A percentile compares a stretch with the other conserved stretches of the same genome.
Evolutionary conservation across 2,888 invertebrate genomes (phyloP).

Genomic region (Catocala nupta): DNA sequence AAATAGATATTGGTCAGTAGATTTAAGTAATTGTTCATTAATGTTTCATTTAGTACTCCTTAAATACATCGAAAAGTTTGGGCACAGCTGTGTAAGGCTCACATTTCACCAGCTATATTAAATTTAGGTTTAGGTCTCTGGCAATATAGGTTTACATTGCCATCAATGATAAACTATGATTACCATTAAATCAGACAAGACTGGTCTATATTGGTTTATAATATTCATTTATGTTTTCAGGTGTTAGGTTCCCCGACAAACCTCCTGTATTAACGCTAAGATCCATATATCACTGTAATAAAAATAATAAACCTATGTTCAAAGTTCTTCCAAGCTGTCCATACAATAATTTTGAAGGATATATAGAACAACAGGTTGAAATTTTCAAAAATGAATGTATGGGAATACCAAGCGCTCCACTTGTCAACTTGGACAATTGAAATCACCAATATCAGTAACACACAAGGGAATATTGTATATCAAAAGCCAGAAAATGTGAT

Average conservation of each 20-base stretch:
- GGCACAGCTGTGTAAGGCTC: no score
- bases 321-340: slow-evolving; percentile 78
- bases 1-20: slow-evolving; percentile 83
- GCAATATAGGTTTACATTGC: no score
- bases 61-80: no score
- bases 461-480: no score
- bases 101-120: no score
- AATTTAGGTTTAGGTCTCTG: no score
- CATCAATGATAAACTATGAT: no score
- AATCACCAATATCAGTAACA: neutral
- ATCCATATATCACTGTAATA: slow-evolving; percentile 86
- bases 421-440: slow-evolving; percentile 68
- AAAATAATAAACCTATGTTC: slow-evolving; percentile 78
- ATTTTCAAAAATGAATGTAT: slow-evolving; percentile 82
- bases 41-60: no score
- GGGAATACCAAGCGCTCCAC: slow-evolving; percentile 63
- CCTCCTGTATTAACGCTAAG: slow-evolving; percentile 83
- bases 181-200: no score
- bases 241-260: slow-evolving; percentile 85
- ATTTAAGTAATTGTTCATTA: no score
- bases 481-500: no score
- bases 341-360: slow-evolving; percentile 80
- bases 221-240: slow-evolving; percentile 57
- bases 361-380: slow-evolving; percentile 81
- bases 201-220: neutral